Base-by-base conservation (phyloP, 2,797 vertebrate genomes). In the Rhadinocentrus ornatus region DNA sequence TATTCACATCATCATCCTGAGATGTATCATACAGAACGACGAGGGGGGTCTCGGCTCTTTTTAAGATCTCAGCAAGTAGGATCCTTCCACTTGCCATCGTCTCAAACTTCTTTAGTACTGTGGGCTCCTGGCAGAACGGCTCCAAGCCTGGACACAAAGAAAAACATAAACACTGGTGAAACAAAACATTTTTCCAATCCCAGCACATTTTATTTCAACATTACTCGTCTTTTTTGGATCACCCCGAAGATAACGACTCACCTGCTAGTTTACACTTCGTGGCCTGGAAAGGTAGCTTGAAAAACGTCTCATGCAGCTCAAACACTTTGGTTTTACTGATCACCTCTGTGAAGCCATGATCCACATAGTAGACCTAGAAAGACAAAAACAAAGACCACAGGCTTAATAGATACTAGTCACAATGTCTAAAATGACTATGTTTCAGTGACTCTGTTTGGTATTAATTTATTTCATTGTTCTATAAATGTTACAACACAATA, bases 11-110 rank as follows among this genome's bases (percentile, higher is more conserved):
- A 0, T 99, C 97, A 65, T 99, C 98, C 85, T 98, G 97, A 0
- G 98, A 99, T 3, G 97, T 99, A 77, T 99, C 98, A 22, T 99
- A 99, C 20, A 99, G 92, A 68, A 99, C 94, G 18, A 97, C 94
- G 29, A 96, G 88, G 22, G 97, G 97, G 56, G 84, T 82, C 58
- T 95, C 93, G 37, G 92, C 89, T 82, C 91, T 83, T 71, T 97
- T 94, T 27, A 99, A 78, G 88, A 99, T 96, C 91, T 99, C 97
- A 50, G 97, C 96, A 81, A 97, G 89, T 59, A 99, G 92, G 90
- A 99, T 98, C 90, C 94, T 96, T 29, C 95, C 96, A 77, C 94
- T 96, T 13, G 96, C 96, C 91, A 96, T 94, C 0, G 87, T 91
- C 72, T 98, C 97, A 73, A 99, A 96, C 72, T 85, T 94, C 83